phyloP scores from a whole-genome alignment of 2,888 invertebrate species.

The Molorchus minor region DNA sequence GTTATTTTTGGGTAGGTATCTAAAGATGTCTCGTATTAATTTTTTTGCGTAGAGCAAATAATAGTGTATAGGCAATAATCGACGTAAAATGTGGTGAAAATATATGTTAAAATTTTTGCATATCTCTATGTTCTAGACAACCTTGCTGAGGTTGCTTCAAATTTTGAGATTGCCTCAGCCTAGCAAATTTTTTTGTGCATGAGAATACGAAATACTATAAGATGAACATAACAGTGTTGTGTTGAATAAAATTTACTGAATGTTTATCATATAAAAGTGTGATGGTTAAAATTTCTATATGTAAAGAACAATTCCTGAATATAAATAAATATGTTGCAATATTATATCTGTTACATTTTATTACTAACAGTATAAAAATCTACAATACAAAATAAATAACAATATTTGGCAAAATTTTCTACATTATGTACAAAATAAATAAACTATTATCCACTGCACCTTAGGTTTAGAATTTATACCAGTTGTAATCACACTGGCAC shows the following conservation, averaged over 20 bases:
- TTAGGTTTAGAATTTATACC: too few relatives aligned
- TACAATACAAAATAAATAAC: not conserved
- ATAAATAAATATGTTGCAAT: slow-evolving; percentile 26
- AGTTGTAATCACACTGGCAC: too few relatives aligned
- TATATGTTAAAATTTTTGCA: slow-evolving; percentile 46
- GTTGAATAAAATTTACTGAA: too few relatives aligned
- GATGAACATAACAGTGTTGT: too few relatives aligned
- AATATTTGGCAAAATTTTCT: slow-evolving; percentile 19
- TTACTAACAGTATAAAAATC: not conserved
- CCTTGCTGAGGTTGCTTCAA: not conserved
- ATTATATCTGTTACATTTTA: not conserved
- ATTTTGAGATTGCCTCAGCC: not conserved
- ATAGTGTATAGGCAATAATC: slow-evolving; percentile 51
- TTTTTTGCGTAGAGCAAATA: slow-evolving; percentile 32
- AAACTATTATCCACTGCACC: too few relatives aligned
- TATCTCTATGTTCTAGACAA: slow-evolving; percentile 43
- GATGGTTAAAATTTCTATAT: slow-evolving; percentile 22
- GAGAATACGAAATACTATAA: too few relatives aligned
- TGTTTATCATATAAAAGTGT: slow-evolving; percentile 19
- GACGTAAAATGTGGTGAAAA: slow-evolving; percentile 37
- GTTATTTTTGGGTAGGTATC: too few relatives aligned
- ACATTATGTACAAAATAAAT: slow-evolving; percentile 12
- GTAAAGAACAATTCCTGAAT: slow-evolving; percentile 21
- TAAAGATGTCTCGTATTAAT: too few relatives aligned
- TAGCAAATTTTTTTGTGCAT: slow-evolving; percentile 13